Base-by-base conservation (phyloP, 2,113 vertebrate species). In the Uria aalge region DNA sequence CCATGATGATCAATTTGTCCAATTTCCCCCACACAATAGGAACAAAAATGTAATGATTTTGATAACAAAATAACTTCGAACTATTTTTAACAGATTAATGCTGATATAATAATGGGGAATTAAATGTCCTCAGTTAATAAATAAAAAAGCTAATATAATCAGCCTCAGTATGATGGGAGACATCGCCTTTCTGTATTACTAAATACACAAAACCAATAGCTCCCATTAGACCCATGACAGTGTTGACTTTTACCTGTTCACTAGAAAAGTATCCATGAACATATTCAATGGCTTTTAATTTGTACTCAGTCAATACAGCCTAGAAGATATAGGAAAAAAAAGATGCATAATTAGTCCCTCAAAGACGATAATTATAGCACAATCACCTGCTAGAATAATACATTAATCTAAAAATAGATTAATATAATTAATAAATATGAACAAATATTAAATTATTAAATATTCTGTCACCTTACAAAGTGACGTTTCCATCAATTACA, bases 201-300 rank as follows among this genome's bases (percentile, higher is more conserved):
- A 4, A 83, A 86, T 9, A 56, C 16, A 56, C 18, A 78, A 71
- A 90, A 63, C 5, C 41, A 90, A 34, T 2, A 86, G 17, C 7
- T 85, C 57, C 69, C 83, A 34, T 55, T 76, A 87, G 69, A 87
- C 9, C 15, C 55, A 21, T 14, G 15, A 66, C 8, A 22, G 4
- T 6, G 16, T 38, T 43, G 40, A 91, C 41, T 32, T 88, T 97
- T 98, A 99, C 99, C 99, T 99, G 99, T 94, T 99, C 99, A 96
- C 99, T 99, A 86, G 99, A 99, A 96, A 99, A 99, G 98, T 99
- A 99, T 74, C 99, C 99, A 92, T 99, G 99, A 82, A 99, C 99
- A 96, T 99, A 99, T 91, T 99, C 99, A 94, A 99, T 99, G 63
- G 99, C 99, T 98, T 99, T 99, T 96, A 99, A 98, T 91, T 99